Conservation (phyloP, 2,113 vertebrate genomes). For the Octodon degus region DNA sequence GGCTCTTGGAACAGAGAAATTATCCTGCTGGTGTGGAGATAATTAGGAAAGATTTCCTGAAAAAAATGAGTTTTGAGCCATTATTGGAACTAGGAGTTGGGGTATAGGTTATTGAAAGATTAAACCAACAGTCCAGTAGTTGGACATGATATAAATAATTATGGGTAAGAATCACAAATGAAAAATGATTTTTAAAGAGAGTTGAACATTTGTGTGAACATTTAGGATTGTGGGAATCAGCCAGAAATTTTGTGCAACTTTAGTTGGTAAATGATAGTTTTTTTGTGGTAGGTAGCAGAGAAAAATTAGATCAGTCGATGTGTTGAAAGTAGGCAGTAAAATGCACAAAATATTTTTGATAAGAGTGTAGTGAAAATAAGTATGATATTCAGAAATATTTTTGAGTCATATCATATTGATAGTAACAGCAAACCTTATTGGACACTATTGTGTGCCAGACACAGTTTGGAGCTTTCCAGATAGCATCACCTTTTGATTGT, state of each 20-base stretch:
- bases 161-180: slow-evolving; percentile 4
- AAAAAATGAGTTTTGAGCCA: slow-evolving; percentile 62
- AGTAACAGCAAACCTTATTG: slow-evolving; percentile 35
- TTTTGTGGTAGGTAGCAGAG: not conserved
- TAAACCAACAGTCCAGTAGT: not conserved
- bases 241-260: not conserved
- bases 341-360: slow-evolving; percentile 37
- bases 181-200: slow-evolving; percentile 39
- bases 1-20: slow-evolving; percentile 36
- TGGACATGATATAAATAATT: not conserved
- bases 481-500: slow-evolving; percentile 45
- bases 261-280: slow-evolving; percentile 54
- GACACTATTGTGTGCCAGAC: not conserved
- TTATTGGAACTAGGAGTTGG: slow-evolving; percentile 53
- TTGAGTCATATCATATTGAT: slow-evolving; percentile 53
- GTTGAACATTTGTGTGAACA: slow-evolving; percentile 29
- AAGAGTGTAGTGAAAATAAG: slow-evolving; percentile 51
- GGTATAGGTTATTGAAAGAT: slow-evolving; percentile 16
- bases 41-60: slow-evolving; percentile 55
- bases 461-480: slow-evolving; percentile 21
- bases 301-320: slow-evolving; percentile 42
- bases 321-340: slow-evolving; percentile 14
- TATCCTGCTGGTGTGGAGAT: slow-evolving; percentile 18
- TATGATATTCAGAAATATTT: slow-evolving; percentile 50
- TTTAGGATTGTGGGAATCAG: slow-evolving; percentile 4